Base-by-base conservation (phyloP, 2,113 vertebrate species). In the Glaucidium brasilianum region DNA sequence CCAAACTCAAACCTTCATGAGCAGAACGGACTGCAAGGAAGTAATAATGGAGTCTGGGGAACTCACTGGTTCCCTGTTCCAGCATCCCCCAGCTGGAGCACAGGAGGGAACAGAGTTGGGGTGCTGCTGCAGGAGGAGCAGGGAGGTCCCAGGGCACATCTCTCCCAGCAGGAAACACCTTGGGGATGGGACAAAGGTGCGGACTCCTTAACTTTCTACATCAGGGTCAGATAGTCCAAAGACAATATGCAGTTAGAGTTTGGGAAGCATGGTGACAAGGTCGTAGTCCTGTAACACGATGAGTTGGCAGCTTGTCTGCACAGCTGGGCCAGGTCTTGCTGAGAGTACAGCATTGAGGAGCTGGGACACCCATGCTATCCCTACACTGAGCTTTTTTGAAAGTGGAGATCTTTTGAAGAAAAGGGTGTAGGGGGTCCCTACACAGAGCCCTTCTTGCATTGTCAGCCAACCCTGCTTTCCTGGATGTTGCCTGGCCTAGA, bases 91-190 rank as follows among this genome's bases (percentile, higher is more conserved):
- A 77, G 1, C 34, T 43, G 52, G 43, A 69, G 35, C 58, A 53
- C 0, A 0, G 72, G 35, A 52, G 45, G 30, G 12, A 8, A 1
- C n/a, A 50, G 45, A 64, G 35, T 32, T 27, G 21, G 34, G 26
- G 23, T 86, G 71, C 45, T 55, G 29, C 15, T 92, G 45, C 56
- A 91, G 69, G 60, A 50, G 5, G 45, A 69, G 52, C 37, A 62
- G n/a, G 23, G 47, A 11, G 52, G 35, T 37, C 32, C 67, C 23
- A 49, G 49, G 35, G 32, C 50, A 69, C 34, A 27, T 16, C 15
- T 72, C 52, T 45, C 25, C 34, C 30, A 71, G 22, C 62, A 79
- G 72, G 41, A 50, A 84, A 13, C 64, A 77, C 45, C 15, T 41
- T 4, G 15, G 58, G 32, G 25, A 43, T 78, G 37, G 69, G n/a